Evolutionary conservation across 2,888 invertebrate species (phyloP).

Genomic region (Hydriomena furcata): DNA sequence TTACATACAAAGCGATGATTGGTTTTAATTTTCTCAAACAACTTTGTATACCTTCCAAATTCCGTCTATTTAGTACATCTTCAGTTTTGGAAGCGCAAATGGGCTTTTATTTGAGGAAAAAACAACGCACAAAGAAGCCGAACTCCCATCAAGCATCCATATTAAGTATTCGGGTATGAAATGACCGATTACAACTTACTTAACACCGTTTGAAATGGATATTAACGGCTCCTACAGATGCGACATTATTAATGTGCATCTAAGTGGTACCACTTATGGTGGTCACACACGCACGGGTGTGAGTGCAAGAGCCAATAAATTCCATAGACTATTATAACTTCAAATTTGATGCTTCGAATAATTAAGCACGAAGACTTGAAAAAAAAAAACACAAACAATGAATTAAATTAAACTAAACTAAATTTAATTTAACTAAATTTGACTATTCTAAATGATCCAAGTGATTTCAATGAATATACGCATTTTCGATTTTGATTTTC

Average conservation of each 20-base stretch:
- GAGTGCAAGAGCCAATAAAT: slow-evolving; percentile 43
- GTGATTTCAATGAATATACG: too few relatives aligned
- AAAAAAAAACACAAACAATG: too few relatives aligned
- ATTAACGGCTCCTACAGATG: slow-evolving; percentile 61
- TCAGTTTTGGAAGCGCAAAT: slow-evolving; percentile 15
- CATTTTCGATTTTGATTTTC: too few relatives aligned
- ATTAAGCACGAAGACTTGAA: too few relatives aligned
- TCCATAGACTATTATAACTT: slow-evolving; percentile 1
- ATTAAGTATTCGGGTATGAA: slow-evolving; percentile 47
- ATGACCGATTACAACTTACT: slow-evolving; percentile 50
- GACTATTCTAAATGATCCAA: too few relatives aligned
- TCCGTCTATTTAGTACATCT: background rate
- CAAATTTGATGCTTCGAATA: background rate
- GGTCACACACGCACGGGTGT: slow-evolving; percentile 50
- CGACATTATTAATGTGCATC: slow-evolving; percentile 63
- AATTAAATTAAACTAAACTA: too few relatives aligned
- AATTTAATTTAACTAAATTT: too few relatives aligned
- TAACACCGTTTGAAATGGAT: slow-evolving; percentile 59
- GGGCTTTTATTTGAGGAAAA: slow-evolving; percentile 11
- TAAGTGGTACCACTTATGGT: slow-evolving; percentile 71
- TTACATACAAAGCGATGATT: too few relatives aligned
- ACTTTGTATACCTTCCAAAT: background rate
- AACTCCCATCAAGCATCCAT: slow-evolving; percentile 29
- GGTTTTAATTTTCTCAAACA: background rate
- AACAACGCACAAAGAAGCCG: slow-evolving; percentile 19